Evolutionary conservation across 2,113 vertebrate genomes (phyloP).

Genomic region (Crotalus horridus): DNA sequence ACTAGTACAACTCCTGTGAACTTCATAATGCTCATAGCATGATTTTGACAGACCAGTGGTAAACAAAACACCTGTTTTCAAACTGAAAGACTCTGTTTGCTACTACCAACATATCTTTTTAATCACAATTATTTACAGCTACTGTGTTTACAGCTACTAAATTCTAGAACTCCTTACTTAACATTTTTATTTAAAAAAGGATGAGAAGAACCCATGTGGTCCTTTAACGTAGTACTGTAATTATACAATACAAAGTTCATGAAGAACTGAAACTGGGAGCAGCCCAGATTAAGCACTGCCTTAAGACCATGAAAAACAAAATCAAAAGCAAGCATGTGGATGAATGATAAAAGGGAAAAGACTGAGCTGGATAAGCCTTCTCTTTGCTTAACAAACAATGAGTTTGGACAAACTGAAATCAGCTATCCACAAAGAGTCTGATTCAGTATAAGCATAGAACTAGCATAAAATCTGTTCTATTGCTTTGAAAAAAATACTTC

Average conservation of each 20-base stretch:
- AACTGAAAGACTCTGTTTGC: background rate
- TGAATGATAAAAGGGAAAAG: slow-evolving; percentile 16
- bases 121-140: background rate
- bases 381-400: slow-evolving; percentile 20
- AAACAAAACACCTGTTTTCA: background rate
- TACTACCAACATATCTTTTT: background rate
- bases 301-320: background rate
- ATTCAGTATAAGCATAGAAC: background rate
- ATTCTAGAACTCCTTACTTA: background rate
- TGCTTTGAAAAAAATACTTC: rapidly evolving
- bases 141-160: background rate
- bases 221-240: rapidly evolving
- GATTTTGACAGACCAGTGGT: background rate
- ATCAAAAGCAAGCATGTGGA: background rate
- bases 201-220: background rate
- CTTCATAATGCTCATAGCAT: background rate
- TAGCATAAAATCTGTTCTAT: background rate
- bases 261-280: background rate
- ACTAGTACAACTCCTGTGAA: background rate
- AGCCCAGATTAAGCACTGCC: background rate
- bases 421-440: background rate
- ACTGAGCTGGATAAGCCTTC: background rate
- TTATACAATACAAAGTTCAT: background rate
- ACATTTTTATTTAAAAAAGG: background rate
- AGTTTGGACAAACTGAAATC: background rate